Base-by-base conservation (phyloP, 2,797 vertebrate species). In the Peromyscus aztecus region DNA sequence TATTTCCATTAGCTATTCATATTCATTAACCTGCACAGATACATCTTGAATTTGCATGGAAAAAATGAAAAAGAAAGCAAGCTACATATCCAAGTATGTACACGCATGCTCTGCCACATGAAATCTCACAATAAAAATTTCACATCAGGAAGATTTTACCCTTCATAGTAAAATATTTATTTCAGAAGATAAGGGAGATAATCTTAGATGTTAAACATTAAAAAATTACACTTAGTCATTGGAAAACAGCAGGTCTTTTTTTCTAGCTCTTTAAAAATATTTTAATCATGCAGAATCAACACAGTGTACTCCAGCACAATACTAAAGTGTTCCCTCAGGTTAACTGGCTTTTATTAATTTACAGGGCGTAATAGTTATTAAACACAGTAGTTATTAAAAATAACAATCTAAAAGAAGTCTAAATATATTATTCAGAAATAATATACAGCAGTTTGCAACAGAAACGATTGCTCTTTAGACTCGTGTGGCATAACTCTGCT, bases 331-430 rank as follows among this genome's bases (percentile, higher is more conserved):
- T 96, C 92, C 88, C 89, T 96, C 97, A 98, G 94, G 89, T 77
- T 43, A 97, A 98, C 78, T 97, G 97, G 93, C 87, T 98, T 98
- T 93, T 98, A 98, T 98, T 98, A 92, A 13, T 94, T 96, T 97
- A 94, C 94, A 97, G 73, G 49, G 94, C 86, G 37, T 83, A 86
- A 98, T 96, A 97, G 75, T 97, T 98, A 98, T 97, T 98, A 98
- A 98, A 98, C 63, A 52, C 96, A 97, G 98, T 95, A 98, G 82
- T 97, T 98, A 98, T 96, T 98, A 98, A 98, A 98, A 98, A 98
- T 98, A 98, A 98, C 98, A 98, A 98, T 98, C 97, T 94, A 98
- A 98, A 98, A 80, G 34, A 98, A 98, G 96, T 98, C 94, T 98
- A 98, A 97, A 96, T 98, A 90, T 98, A 97, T 98, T 0, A 97